These are phyloP conservation scores for Zaprionus inermis DNA, from an alignment of 1,140 invertebrate species.

Conservation along the genomic window DNA sequence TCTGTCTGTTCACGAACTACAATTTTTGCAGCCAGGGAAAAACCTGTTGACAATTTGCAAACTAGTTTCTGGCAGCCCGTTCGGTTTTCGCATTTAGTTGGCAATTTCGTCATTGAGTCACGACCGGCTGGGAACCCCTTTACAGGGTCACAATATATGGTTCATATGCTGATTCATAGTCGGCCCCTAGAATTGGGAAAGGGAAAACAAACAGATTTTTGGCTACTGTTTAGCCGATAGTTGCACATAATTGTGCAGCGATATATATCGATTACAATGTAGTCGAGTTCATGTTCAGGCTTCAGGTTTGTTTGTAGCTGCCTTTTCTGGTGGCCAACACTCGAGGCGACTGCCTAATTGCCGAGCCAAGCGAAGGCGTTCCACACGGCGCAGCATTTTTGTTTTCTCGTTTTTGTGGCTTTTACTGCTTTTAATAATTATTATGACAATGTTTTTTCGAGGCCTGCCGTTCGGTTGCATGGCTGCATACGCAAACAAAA, in stretches of 20 bases:
- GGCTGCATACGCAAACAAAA: slow-evolving; percentile 70
- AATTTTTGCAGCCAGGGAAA: not conserved
- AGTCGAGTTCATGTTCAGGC: slow-evolving; percentile 27
- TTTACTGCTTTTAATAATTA: slow-evolving; percentile 62
- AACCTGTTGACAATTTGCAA: slow-evolving; percentile 1
- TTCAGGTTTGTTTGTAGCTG: slow-evolving; percentile 22
- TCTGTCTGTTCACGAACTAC: too few relatives aligned
- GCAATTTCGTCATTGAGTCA: slow-evolving; percentile 5
- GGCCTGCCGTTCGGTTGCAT: slow-evolving; percentile 9
- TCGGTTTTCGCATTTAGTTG: not conserved
- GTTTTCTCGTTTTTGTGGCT: slow-evolving; percentile 18
- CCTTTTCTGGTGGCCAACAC: slow-evolving; percentile 2
- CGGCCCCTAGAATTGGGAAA: slow-evolving; percentile 22
- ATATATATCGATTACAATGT: slow-evolving; percentile 25
- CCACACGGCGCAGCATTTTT: slow-evolving; percentile 52
- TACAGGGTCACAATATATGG: not conserved
- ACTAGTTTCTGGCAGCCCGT: not conserved
- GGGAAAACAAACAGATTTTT: slow-evolving; percentile 15
- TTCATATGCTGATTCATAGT: slow-evolving; percentile 27
- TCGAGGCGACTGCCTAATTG: slow-evolving; percentile 56
- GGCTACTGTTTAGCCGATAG: slow-evolving; percentile 27
- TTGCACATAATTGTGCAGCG: not conserved
- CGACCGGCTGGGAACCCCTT: not conserved
- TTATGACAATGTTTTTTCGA: slow-evolving; percentile 76
- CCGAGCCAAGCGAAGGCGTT: slow-evolving; percentile 32